Percentiles rank a stretch among this genome's conserved stretches.
phyloP scores from a whole-genome alignment of 2,888 invertebrate genomes.

The Fissipunctia ypsillon region DNA sequence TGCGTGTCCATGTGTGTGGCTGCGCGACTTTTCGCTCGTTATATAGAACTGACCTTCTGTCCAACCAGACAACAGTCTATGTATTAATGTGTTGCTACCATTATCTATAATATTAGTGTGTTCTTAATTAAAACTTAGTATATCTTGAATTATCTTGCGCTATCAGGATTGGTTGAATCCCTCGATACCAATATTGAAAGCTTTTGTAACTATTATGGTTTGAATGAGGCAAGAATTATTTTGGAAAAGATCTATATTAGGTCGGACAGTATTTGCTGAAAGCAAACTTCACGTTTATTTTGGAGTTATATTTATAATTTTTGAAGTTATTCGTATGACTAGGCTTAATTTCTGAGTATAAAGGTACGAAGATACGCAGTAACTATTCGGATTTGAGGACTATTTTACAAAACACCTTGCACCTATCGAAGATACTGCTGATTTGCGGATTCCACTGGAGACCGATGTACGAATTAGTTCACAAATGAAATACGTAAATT shows the following conservation, averaged over 20 bases:
- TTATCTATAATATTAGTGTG: constrained; percentile 66
- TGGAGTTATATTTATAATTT: too few species aligned
- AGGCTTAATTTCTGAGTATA: not conserved
- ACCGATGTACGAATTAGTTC: not conserved
- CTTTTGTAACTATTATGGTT: constrained; percentile 1
- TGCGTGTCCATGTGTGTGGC: not conserved
- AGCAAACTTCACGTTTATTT: not conserved
- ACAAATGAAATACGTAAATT: constrained; percentile 1
- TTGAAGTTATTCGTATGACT: not conserved
- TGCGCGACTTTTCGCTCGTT: not conserved
- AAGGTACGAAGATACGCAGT: too few species aligned
- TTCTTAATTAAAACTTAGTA: constrained; percentile 65
- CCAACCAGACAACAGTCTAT: not conserved
- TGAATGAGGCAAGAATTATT: not conserved
- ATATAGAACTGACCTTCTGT: constrained; percentile 7
- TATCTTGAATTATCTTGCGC: constrained; percentile 30
- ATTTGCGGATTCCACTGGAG: not conserved
- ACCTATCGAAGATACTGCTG: too few species aligned
- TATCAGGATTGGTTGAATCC: constrained; percentile 21
- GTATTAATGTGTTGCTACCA: constrained; percentile 25
- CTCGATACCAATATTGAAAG: constrained; percentile 44
- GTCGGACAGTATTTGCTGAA: not conserved
- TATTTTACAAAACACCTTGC: not conserved
- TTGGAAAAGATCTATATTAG: not conserved
- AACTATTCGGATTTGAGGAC: not conserved